Evolutionary conservation across 92 coral and sea anemone species (phyloP).

Genomic region (Siderastrea siderea): DNA sequence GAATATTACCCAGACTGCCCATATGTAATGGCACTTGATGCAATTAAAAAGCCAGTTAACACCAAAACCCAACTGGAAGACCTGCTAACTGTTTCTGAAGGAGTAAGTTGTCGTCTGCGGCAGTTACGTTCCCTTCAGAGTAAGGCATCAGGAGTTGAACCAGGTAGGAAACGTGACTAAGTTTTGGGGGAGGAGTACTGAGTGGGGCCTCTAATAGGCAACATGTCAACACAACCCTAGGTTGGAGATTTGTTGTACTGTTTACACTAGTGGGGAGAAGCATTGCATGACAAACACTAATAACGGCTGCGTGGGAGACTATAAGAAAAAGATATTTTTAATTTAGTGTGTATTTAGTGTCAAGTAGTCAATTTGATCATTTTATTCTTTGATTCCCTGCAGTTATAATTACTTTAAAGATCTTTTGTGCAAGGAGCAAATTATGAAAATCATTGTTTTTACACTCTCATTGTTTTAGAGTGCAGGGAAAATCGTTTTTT

Average conservation of each 20-base stretch:
- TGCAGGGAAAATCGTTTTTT: too few relatives aligned
- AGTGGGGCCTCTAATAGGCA: neutral
- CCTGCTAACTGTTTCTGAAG: slow-evolving; percentile 84
- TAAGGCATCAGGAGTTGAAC: slow-evolving; percentile 67
- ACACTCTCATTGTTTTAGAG: too few relatives aligned
- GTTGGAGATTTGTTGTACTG: too few relatives aligned
- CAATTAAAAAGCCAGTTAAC: slow-evolving; percentile 59
- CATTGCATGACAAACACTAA: neutral
- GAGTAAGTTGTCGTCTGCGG: slow-evolving; percentile 83
- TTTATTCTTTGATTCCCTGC: too few relatives aligned
- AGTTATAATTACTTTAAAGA: too few relatives aligned
- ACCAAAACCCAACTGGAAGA: slow-evolving; percentile 85
- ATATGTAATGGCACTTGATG: slow-evolving; percentile 75
- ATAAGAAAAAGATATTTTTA: too few relatives aligned
- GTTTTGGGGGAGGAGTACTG: neutral
- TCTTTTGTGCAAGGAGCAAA: too few relatives aligned
- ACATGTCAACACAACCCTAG: neutral
- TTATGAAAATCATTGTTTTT: too few relatives aligned
- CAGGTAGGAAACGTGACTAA: slow-evolving; percentile 65
- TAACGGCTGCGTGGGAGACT: neutral
- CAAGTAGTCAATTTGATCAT: too few relatives aligned
- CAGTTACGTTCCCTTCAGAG: slow-evolving; percentile 82
- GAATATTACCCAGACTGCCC: slow-evolving; percentile 96
- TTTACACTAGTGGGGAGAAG: neutral
- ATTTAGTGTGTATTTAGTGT: too few relatives aligned